Percentiles rank a stretch among this genome's conserved stretches.
Evolutionary conservation across 1,140 invertebrate genomes (phyloP).

Genomic region (Steinernema khuongi): DNA sequence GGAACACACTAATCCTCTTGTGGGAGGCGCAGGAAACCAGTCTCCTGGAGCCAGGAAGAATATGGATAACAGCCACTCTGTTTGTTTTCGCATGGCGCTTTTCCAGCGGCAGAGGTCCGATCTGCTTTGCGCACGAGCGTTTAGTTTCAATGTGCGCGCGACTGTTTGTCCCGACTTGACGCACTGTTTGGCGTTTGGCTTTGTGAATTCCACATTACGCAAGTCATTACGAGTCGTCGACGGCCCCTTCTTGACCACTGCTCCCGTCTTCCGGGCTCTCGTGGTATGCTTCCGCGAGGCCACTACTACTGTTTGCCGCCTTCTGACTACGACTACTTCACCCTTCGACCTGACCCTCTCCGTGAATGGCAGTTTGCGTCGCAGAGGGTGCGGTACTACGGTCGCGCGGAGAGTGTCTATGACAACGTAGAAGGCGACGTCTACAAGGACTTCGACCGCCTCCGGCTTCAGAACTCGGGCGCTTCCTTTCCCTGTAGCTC

Average conservation of each 20-base stretch:
- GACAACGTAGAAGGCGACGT: neutral
- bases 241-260: neutral
- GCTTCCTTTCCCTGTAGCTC: neutral
- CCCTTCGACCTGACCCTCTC: neutral
- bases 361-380: neutral
- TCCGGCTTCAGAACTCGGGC: neutral
- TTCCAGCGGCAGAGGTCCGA: neutral
- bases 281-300: neutral
- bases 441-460: neutral
- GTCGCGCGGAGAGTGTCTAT: neutral
- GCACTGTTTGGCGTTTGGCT: neutral
- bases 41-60: neutral
- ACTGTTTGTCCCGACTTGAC: neutral
- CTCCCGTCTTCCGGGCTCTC: neutral
- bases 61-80: neutral
- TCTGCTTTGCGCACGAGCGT: neutral
- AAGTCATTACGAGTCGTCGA: neutral
- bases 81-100: constrained; percentile 10
- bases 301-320: neutral
- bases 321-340: neutral
- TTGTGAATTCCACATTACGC: neutral
- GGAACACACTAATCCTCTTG: no score
- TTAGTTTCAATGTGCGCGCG: neutral
- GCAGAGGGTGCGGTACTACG: neutral
- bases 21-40: neutral